phyloP scores from a whole-genome alignment of 2,888 invertebrate genomes.

The Andrena minutula region DNA sequence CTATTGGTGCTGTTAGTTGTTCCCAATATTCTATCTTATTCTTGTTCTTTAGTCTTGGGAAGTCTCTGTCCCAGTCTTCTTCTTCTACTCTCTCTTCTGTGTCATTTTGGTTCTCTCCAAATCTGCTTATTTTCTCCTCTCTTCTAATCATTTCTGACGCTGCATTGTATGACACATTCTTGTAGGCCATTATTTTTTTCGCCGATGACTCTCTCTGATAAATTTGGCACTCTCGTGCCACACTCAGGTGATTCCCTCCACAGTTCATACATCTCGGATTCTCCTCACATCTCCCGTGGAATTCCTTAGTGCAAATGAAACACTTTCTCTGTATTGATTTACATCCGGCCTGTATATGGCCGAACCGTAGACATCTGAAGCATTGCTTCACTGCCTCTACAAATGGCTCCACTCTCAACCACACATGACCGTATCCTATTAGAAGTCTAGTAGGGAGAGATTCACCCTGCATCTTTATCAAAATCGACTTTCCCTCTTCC shows the following conservation, averaged over 20 bases:
- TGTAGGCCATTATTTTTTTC: slow-evolving; percentile 13
- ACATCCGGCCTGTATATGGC: neutral
- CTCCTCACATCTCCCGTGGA: neutral
- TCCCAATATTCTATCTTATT: too few relatives aligned
- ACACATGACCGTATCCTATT: slow-evolving; percentile 23
- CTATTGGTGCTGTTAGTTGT: too few relatives aligned
- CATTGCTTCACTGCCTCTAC: too few relatives aligned
- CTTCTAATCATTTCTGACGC: neutral
- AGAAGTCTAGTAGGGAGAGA: slow-evolving; percentile 12
- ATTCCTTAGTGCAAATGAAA: neutral
- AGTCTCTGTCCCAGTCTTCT: too few relatives aligned
- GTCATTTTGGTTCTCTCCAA: neutral
- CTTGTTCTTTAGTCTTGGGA: too few relatives aligned
- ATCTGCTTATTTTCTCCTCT: neutral
- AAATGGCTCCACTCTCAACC: neutral
- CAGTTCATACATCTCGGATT: slow-evolving; percentile 14
- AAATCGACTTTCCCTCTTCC: neutral
- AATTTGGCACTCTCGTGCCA: neutral
- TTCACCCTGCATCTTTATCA: slow-evolving; percentile 6
- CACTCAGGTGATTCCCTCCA: neutral
- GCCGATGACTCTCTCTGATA: neutral
- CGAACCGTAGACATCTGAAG: too few relatives aligned
- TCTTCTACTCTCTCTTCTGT: too few relatives aligned
- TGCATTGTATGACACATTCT: neutral
- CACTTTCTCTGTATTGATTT: slow-evolving; percentile 10